Base-by-base conservation (phyloP, 1,140 invertebrate genomes). In the Drosophila melanica region DNA sequence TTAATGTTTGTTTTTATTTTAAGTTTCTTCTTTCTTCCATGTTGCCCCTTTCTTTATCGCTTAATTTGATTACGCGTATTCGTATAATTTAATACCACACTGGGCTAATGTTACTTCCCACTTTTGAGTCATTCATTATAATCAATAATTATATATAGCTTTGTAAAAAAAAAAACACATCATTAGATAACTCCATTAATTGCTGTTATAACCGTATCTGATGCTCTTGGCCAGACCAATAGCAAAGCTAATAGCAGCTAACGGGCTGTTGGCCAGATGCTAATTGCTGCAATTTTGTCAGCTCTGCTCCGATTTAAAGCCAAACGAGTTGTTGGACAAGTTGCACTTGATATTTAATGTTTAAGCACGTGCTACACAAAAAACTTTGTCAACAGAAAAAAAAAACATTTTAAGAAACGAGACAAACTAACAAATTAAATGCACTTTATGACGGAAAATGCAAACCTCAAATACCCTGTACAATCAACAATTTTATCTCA, bases 221-320 rank as follows among this genome's bases (percentile, higher is more conserved):
- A 50, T 48, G 64, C 53, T 53, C 48, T 60, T 48, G 37, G 12
- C 35, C 53, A 5, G 53, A 53, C 50, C 42, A 51, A 50, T 23
- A 69, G 37, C 54, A 39, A 1, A 1, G 27, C 27, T 27, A 53
- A 50, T 30, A 63, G 48, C 69, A 58, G 66, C 60, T 60, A 45
- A 41, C 58, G 44, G 53, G 4, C 23, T 27, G 50, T 44, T 65
- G 53, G 57, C 20, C 48, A 37, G 54, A 53, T 68, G 78, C 79
- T 85, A 85, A 85, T 85, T 85, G 78, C 75, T 50, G 42, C 54
- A 66, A 81, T 87, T 87, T 85, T 42, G 75, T 47, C 18, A 57
- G 53, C 65, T 39, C 16, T 68, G 47, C 35, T 55, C n/a, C 42
- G 20, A n/a, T 20, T 63, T 48, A 41, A 18, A 18, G 20, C n/a